Evolutionary conservation across 35 echinoderm and acorn worm species (phyloP).

Genomic region (Eucidaris tribuloides): DNA sequence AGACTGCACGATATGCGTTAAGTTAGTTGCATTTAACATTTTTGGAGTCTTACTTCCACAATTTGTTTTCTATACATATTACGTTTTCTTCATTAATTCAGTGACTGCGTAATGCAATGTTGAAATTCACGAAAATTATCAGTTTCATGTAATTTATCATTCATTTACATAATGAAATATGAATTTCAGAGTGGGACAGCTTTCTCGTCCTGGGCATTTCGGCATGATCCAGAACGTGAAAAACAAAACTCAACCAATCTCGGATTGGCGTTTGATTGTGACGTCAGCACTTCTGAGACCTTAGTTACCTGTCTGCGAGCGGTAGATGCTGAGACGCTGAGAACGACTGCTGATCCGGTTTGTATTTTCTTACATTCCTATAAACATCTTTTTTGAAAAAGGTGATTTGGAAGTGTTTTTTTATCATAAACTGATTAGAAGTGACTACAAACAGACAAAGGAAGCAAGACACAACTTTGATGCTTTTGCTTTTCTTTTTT

Average conservation of each 20-base stretch:
- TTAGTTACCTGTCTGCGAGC: constrained; percentile 49
- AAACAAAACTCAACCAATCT: constrained; percentile 12
- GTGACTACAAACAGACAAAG: too few species aligned
- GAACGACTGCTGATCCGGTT: constrained; percentile 12
- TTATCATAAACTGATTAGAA: not conserved
- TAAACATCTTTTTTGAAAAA: not conserved
- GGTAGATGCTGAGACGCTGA: constrained; percentile 4
- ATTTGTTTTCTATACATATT: too few species aligned
- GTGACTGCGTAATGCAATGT: too few species aligned
- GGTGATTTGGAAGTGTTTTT: not conserved
- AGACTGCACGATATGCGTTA: too few species aligned
- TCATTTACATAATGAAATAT: too few species aligned
- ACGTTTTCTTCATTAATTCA: too few species aligned
- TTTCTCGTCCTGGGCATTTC: constrained; percentile 49
- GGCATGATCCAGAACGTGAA: constrained; percentile 8
- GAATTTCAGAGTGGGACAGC: constrained; percentile 74
- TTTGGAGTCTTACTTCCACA: too few species aligned
- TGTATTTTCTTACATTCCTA: not conserved
- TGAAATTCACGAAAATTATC: too few species aligned
- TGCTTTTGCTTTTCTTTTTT: too few species aligned
- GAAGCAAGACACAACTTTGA: too few species aligned
- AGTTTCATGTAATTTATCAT: too few species aligned
- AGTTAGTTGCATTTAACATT: too few species aligned
- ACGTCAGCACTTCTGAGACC: not conserved
- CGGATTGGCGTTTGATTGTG: constrained; percentile 36